These are phyloP conservation scores for Sicus ferrugineus DNA, from an alignment of 2,888 invertebrate species.

Conservation along the genomic window DNA sequence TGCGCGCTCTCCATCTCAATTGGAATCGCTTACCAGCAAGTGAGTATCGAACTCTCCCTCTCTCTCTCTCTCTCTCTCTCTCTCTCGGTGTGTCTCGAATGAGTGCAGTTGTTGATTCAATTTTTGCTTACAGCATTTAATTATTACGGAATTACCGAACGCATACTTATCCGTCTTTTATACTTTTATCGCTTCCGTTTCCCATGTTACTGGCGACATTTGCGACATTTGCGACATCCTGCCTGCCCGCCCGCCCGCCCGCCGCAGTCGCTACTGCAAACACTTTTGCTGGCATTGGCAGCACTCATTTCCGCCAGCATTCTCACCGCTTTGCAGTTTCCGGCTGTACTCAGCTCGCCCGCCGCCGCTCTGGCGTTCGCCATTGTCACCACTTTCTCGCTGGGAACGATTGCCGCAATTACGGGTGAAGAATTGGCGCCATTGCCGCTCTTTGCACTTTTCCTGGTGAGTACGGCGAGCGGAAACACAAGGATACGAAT, in stretches of 20 bases:
- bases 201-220: no score
- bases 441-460: slow-evolving; percentile 76
- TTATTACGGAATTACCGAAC: background rate
- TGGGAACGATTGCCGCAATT: slow-evolving; percentile 62
- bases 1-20: slow-evolving; percentile 62
- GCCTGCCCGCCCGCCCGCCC: no score
- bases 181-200: slow-evolving; percentile 2
- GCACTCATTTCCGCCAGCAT: slow-evolving; percentile 60
- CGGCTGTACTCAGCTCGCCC: slow-evolving; percentile 63
- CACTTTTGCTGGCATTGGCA: slow-evolving; percentile 55
- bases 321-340: slow-evolving; percentile 63
- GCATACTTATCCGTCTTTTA: background rate
- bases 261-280: slow-evolving; percentile 56
- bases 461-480: slow-evolving; percentile 68
- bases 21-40: slow-evolving; percentile 55
- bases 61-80: no score
- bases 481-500: no score
- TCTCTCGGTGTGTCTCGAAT: background rate
- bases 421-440: slow-evolving; percentile 62
- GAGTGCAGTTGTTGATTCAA: background rate
- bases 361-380: slow-evolving; percentile 63
- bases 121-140: no score
- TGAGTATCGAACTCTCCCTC: slow-evolving; percentile 46
- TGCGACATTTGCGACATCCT: background rate
- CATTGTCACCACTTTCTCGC: slow-evolving; percentile 61